A percentile compares a stretch with the other conserved stretches of the same genome.
Evolutionary conservation across 2,113 vertebrate species (phyloP).

Genomic region (Pachypanchax playfairii): DNA sequence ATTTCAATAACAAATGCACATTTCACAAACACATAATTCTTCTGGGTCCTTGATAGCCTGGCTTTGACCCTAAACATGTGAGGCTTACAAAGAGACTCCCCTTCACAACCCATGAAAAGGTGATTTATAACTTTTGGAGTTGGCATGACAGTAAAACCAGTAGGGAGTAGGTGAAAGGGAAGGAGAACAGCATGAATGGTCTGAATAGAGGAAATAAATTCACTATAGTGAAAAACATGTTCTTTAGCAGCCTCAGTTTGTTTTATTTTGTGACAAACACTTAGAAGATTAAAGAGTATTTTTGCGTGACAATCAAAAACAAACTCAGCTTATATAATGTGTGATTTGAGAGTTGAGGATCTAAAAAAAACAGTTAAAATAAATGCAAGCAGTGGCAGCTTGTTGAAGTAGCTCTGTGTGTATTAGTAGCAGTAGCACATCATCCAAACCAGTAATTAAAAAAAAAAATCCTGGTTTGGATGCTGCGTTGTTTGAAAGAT

Average conservation of each 20-base stretch:
- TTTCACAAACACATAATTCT: conserved; percentile 64
- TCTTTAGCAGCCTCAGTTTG: neutral
- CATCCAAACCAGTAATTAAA: too few species aligned
- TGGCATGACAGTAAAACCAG: conserved; percentile 56
- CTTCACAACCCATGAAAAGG: conserved; percentile 54
- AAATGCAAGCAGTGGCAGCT: too few species aligned
- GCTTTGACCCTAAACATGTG: conserved; percentile 65
- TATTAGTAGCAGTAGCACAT: too few species aligned
- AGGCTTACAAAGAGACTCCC: conserved; percentile 55
- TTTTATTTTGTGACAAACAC: conserved; percentile 1
- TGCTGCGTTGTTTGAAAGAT: too few species aligned
- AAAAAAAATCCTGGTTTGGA: too few species aligned
- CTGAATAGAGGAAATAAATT: conserved; percentile 34
- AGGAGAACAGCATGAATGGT: conserved; percentile 26
- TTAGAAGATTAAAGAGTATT: conserved; percentile 3
- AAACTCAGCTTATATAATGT: neutral
- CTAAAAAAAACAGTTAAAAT: neutral
- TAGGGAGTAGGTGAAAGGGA: conserved; percentile 29
- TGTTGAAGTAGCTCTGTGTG: too few species aligned
- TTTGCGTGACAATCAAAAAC: neutral
- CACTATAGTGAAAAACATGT: conserved; percentile 21
- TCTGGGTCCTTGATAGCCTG: conserved; percentile 61
- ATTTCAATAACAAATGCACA: conserved; percentile 61
- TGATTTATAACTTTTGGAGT: conserved; percentile 62
- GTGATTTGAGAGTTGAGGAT: conserved; percentile 6